A percentile compares a stretch with the other conserved stretches of the same genome.
Evolutionary conservation across 2,797 vertebrate species (phyloP).

Genomic region (Otus scops): DNA sequence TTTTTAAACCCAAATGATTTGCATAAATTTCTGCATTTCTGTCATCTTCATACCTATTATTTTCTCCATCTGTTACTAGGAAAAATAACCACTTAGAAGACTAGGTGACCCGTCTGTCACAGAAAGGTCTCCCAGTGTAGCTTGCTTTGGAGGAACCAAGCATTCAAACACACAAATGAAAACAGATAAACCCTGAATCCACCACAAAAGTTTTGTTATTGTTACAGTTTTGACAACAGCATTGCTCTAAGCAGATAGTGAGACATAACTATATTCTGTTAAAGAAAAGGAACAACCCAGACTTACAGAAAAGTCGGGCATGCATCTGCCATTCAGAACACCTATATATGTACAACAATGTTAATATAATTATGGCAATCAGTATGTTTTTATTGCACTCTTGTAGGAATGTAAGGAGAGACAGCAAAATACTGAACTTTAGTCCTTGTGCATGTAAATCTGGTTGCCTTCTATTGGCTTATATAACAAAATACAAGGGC

Average conservation of each 20-base stretch:
- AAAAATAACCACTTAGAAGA: background rate
- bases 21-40: background rate
- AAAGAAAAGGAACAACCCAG: background rate
- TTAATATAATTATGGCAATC: background rate
- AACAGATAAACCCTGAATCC: background rate
- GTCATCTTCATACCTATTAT: background rate
- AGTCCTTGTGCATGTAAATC: background rate
- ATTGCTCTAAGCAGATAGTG: background rate
- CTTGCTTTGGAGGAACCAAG: background rate
- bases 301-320: background rate
- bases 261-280: background rate
- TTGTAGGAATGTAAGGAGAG: background rate
- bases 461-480: background rate
- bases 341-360: background rate
- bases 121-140: background rate
- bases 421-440: background rate
- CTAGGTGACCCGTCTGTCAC: background rate
- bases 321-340: background rate
- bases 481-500: background rate
- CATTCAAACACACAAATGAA: background rate
- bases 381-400: background rate
- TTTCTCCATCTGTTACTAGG: background rate
- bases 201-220: background rate
- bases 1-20: background rate
- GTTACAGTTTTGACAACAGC: background rate